Percentiles rank a stretch among this genome's conserved stretches.
These are phyloP conservation scores for Drosophila bipectinata DNA, from an alignment of 1,140 invertebrate species.

Conservation along the genomic window DNA sequence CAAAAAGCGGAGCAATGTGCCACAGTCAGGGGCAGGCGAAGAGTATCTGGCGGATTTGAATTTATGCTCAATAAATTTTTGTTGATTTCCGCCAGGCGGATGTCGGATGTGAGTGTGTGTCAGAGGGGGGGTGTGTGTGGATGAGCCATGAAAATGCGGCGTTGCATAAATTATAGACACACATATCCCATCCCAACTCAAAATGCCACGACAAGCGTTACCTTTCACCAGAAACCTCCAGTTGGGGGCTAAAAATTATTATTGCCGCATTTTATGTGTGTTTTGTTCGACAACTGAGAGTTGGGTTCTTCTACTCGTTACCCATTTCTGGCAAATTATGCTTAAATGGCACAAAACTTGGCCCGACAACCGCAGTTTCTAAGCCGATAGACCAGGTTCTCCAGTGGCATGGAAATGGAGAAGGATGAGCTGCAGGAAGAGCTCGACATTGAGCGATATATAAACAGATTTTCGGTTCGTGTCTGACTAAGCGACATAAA, in stretches of 20 bases:
- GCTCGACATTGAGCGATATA: constrained; percentile 44
- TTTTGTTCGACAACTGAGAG: constrained; percentile 40
- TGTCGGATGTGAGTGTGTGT: constrained; percentile 17
- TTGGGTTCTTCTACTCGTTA: constrained; percentile 19
- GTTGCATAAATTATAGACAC: constrained; percentile 75
- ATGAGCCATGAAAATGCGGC: constrained; percentile 70
- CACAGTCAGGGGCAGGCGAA: constrained; percentile 24
- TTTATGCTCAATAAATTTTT: constrained; percentile 83
- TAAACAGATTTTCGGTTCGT: constrained; percentile 66
- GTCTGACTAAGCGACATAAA: constrained; percentile 57
- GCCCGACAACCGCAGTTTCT: constrained; percentile 19
- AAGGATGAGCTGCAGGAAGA: constrained; percentile 1
- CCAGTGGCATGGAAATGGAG: neutral
- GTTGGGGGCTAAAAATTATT: constrained; percentile 42
- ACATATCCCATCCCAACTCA: constrained; percentile 15
- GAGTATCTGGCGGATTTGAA: constrained; percentile 68
- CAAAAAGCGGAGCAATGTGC: constrained; percentile 17
- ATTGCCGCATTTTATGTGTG: constrained; percentile 62
- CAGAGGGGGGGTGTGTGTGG: constrained; percentile 33
- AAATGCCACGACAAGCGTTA: constrained; percentile 22
- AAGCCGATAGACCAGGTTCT: constrained; percentile 19
- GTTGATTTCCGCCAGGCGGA: constrained; percentile 69
- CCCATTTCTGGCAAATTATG: constrained; percentile 57
- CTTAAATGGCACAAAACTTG: constrained; percentile 74
- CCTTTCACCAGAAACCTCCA: constrained; percentile 42